Conservation (phyloP, 2,888 invertebrate genomes). For the Norana najaformis region DNA sequence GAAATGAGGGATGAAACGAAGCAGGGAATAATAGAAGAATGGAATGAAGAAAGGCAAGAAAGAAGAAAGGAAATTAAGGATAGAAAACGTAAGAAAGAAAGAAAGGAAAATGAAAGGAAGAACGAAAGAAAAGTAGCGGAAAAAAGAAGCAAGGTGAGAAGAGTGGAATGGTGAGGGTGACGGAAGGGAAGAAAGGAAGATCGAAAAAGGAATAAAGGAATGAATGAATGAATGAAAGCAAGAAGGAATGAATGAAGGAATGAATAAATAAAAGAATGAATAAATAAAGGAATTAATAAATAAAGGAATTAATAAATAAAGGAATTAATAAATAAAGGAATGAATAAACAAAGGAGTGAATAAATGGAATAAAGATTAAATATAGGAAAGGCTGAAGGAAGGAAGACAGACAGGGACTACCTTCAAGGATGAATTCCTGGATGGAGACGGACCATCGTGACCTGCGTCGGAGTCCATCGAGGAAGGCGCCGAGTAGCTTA, state of each 20-base stretch:
- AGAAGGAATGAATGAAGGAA: background rate
- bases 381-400: background rate
- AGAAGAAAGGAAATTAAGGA: too few relatives aligned
- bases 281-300: background rate
- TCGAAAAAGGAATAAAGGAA: too few relatives aligned
- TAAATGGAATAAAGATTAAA: background rate
- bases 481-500: conserved; percentile 43
- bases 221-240: too few relatives aligned
- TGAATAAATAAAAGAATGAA: background rate
- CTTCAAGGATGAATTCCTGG: conserved; percentile 44
- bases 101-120: too few relatives aligned
- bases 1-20: background rate
- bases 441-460: conserved; percentile 45
- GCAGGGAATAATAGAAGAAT: too few relatives aligned
- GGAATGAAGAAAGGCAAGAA: too few relatives aligned
- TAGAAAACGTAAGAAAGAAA: too few relatives aligned
- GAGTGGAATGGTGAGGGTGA: too few relatives aligned
- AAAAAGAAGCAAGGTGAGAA: too few relatives aligned
- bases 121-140: too few relatives aligned
- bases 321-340: background rate
- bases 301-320: background rate
- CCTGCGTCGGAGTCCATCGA: conserved; percentile 45
- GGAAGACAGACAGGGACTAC: conserved; percentile 27
- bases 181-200: too few relatives aligned
- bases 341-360: background rate